Percentiles rank a stretch among this genome's conserved stretches.
These are phyloP conservation scores for Ambastaia sidthimunki DNA, from an alignment of 2,797 vertebrate genomes.

Conservation along the genomic window DNA sequence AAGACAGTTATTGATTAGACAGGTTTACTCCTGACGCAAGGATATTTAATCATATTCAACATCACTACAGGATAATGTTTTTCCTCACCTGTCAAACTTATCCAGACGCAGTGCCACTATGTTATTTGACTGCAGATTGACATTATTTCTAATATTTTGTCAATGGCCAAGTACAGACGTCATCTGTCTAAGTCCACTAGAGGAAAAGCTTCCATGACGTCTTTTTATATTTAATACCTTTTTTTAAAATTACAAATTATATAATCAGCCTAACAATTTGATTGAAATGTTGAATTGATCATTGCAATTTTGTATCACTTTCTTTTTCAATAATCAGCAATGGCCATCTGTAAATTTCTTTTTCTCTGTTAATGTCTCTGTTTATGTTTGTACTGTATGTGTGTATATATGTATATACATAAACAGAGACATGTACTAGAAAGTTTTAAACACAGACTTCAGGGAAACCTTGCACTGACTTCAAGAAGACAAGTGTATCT, in stretches of 20 bases:
- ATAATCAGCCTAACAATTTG: neutral
- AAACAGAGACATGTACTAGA: neutral
- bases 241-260: neutral
- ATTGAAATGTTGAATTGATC: too few relatives aligned
- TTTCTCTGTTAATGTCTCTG: too few relatives aligned
- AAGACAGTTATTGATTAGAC: slow-evolving; percentile 34
- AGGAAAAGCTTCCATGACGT: neutral
- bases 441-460: neutral
- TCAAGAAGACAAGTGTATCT: neutral
- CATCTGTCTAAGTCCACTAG: neutral
- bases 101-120: slow-evolving; percentile 1
- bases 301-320: too few relatives aligned
- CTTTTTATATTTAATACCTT: neutral
- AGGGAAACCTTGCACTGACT: neutral
- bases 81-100: slow-evolving; percentile 25
- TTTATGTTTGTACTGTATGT: too few relatives aligned
- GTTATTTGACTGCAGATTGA: slow-evolving; percentile 21
- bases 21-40: slow-evolving; percentile 27
- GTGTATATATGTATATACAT: too few relatives aligned
- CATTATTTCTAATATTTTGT: slow-evolving; percentile 18
- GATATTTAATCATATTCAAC: slow-evolving; percentile 36
- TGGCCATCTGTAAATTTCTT: too few relatives aligned
- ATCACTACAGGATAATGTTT: slow-evolving; percentile 23
- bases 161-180: neutral
- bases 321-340: too few relatives aligned